Percentiles rank a stretch among this genome's conserved stretches.
phyloP scores from a whole-genome alignment of 2,113 vertebrate genomes.

The Ivindomyrus marchei region DNA sequence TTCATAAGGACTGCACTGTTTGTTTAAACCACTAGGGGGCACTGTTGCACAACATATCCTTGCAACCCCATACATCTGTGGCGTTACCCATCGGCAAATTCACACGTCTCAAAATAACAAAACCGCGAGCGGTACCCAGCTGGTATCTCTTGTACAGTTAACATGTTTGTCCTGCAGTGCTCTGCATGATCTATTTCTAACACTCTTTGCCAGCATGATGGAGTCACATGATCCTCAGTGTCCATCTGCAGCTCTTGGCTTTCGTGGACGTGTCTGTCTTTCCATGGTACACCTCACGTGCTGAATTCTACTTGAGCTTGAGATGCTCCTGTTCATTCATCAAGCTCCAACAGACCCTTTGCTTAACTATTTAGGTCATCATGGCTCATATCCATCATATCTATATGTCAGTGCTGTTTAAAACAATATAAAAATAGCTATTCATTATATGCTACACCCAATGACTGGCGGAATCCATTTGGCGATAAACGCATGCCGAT shows the following conservation, averaged over 20 bases:
- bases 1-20: not conserved
- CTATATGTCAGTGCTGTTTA: not conserved
- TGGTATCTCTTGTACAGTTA: not conserved
- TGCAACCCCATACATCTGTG: not conserved
- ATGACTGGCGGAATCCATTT: not conserved
- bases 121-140: not conserved
- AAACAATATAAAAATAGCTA: not conserved
- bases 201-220: not conserved
- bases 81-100: not conserved
- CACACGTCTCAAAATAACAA: not conserved
- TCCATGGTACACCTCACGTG: not conserved
- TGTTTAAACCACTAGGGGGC: conserved; percentile 41
- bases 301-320: not conserved
- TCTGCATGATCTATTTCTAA: not conserved
- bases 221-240: too few relatives aligned
- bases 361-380: not conserved
- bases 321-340: not conserved
- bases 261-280: not conserved
- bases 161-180: not conserved
- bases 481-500: not conserved
- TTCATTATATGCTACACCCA: not conserved
- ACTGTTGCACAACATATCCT: conserved; percentile 32
- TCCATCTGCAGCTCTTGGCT: not conserved
- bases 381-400: not conserved
- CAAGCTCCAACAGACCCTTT: too few relatives aligned